Percentiles rank a stretch among this genome's conserved stretches.
Evolutionary conservation across 2,888 invertebrate genomes (phyloP).

Genomic region (Julus scanicus): DNA sequence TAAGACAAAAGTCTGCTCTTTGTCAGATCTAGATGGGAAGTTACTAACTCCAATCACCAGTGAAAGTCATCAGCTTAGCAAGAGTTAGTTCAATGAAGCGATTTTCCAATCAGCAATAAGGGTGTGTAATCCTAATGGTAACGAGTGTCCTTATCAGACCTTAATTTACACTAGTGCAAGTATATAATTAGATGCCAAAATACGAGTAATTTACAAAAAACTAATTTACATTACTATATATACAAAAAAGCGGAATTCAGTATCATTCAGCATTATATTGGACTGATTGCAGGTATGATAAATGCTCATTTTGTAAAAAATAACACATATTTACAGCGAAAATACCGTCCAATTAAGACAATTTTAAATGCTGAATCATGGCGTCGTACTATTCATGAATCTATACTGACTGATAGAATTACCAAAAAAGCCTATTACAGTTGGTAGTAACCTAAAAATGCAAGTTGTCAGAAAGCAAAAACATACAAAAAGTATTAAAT

Average conservation of each 20-base stretch:
- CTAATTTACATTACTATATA: not conserved
- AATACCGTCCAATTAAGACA: conserved; percentile 16
- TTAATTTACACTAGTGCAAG: conserved; percentile 42
- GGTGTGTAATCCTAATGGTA: not conserved
- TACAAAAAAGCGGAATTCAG: not conserved
- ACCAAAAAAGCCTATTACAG: too few species aligned
- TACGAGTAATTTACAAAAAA: conserved; percentile 27
- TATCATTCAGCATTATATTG: conserved; percentile 40
- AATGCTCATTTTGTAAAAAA: conserved; percentile 9
- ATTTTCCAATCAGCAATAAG: not conserved
- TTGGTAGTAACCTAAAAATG: not conserved
- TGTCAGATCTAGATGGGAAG: not conserved
- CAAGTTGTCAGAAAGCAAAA: not conserved
- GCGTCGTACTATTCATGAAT: not conserved
- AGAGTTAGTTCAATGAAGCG: not conserved
- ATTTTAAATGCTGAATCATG: not conserved
- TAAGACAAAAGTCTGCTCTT: conserved; percentile 14
- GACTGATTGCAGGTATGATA: conserved; percentile 34
- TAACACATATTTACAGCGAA: not conserved
- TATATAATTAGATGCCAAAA: not conserved
- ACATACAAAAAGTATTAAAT: not conserved
- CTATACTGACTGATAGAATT: too few species aligned
- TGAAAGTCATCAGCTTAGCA: not conserved
- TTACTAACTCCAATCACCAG: not conserved
- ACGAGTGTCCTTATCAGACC: conserved; percentile 29